Conservation (phyloP, 2,113 vertebrate genomes). For the Mellivora capensis region DNA sequence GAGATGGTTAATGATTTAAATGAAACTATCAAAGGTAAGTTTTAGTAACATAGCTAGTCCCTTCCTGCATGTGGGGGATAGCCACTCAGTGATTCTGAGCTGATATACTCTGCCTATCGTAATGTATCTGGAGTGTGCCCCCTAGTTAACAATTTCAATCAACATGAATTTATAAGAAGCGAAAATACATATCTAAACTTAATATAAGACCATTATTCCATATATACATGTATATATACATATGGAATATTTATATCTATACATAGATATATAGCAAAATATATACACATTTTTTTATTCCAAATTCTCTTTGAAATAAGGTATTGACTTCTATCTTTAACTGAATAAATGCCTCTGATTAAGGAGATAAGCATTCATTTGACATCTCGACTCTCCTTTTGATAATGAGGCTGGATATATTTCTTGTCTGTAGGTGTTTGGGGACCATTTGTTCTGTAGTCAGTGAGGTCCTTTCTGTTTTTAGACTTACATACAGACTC, state of each 20-base stretch:
- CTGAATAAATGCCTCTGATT: background rate
- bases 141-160: conserved; percentile 27
- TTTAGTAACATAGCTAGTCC: background rate
- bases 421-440: background rate
- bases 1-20: conserved; percentile 4
- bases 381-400: background rate
- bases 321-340: background rate
- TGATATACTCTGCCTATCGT: background rate
- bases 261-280: background rate
- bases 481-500: background rate
- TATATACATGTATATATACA: background rate
- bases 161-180: conserved; percentile 10
- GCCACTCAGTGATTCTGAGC: background rate
- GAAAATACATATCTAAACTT: background rate
- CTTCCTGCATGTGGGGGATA: background rate
- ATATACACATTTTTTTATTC: background rate
- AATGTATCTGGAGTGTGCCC: background rate
- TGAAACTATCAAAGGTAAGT: background rate
- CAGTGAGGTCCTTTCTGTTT: background rate
- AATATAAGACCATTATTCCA: background rate
- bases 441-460: background rate
- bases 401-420: background rate
- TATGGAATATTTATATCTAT: background rate
- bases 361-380: background rate
- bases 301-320: conserved; percentile 5